These are phyloP conservation scores for Sebastes kiyomatsui DNA, from an alignment of 2,797 vertebrate species.

Conservation along the genomic window DNA sequence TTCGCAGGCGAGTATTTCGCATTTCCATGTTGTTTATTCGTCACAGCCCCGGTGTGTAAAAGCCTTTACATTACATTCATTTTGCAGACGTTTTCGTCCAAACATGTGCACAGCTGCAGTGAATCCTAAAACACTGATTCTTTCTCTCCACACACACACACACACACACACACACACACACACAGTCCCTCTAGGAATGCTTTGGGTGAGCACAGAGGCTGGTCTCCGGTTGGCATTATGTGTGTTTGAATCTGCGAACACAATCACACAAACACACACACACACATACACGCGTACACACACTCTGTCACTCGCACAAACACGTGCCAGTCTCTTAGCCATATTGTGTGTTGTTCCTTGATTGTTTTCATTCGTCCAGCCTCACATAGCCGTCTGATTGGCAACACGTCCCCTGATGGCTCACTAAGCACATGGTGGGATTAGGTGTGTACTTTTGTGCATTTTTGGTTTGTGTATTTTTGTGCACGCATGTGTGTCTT, in stretches of 20 bases:
- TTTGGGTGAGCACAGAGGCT: slow-evolving; percentile 17
- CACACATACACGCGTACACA: slow-evolving; percentile 16
- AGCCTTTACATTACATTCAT: neutral
- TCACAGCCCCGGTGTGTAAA: neutral
- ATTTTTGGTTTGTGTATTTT: slow-evolving; percentile 41
- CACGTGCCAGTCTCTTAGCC: slow-evolving; percentile 41
- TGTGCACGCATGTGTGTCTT: slow-evolving; percentile 44
- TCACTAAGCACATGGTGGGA: slow-evolving; percentile 73
- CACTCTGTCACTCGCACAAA: slow-evolving; percentile 18
- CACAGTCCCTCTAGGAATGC: slow-evolving; percentile 43
- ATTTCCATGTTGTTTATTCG: neutral
- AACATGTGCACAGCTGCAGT: neutral
- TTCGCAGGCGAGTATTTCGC: neutral
- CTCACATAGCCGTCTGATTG: slow-evolving; percentile 77
- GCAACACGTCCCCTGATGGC: slow-evolving; percentile 72
- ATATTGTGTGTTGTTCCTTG: slow-evolving; percentile 69
- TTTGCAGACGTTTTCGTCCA: neutral
- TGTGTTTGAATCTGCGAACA: slow-evolving; percentile 43
- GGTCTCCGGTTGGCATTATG: slow-evolving; percentile 23
- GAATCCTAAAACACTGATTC: slow-evolving; percentile 14
- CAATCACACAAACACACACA: slow-evolving; percentile 33
- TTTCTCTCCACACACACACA: neutral
- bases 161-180: neutral
- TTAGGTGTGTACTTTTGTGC: slow-evolving; percentile 68
- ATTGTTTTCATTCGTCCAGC: slow-evolving; percentile 76